Evolutionary conservation across 2,113 vertebrate species (phyloP).

Genomic region (Calonectris borealis): DNA sequence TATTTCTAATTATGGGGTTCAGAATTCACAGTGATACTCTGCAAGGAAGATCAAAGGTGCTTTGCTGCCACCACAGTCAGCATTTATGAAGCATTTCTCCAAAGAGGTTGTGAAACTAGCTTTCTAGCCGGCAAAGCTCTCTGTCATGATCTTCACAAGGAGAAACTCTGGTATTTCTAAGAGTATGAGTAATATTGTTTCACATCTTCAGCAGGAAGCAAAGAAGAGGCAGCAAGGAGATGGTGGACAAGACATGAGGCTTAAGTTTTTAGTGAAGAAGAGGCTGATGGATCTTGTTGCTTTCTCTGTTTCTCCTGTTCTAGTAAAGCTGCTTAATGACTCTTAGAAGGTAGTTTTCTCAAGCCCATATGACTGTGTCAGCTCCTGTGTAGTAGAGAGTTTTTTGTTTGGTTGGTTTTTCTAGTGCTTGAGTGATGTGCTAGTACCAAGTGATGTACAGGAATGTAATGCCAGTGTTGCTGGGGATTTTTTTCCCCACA

Average conservation of each 20-base stretch:
- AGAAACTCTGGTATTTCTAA: not conserved
- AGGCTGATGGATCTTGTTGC: not conserved
- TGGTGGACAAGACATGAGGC: not conserved
- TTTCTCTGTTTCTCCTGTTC: not conserved
- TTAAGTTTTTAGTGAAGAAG: not conserved
- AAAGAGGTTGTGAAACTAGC: constrained; percentile 12
- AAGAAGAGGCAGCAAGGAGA: not conserved
- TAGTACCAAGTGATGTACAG: not conserved
- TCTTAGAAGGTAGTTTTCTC: not conserved
- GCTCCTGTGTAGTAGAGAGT: not conserved
- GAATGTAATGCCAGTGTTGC: not conserved
- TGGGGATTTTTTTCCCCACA: not conserved
- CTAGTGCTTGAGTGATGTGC: not conserved
- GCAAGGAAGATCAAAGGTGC: constrained; percentile 38
- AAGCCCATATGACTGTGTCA: not conserved
- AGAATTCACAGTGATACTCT: constrained; percentile 22
- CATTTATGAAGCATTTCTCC: constrained; percentile 2
- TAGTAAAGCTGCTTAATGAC: not conserved
- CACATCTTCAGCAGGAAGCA: not conserved
- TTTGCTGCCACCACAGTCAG: not conserved
- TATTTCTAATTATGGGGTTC: constrained; percentile 50
- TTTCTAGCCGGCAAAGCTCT: not conserved
- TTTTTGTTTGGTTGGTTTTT: not conserved
- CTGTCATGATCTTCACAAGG: not conserved
- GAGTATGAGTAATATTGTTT: not conserved